These are phyloP conservation scores for Petrocephalus schoutedeni DNA, from an alignment of 2,797 vertebrate species.

Conservation along the genomic window DNA sequence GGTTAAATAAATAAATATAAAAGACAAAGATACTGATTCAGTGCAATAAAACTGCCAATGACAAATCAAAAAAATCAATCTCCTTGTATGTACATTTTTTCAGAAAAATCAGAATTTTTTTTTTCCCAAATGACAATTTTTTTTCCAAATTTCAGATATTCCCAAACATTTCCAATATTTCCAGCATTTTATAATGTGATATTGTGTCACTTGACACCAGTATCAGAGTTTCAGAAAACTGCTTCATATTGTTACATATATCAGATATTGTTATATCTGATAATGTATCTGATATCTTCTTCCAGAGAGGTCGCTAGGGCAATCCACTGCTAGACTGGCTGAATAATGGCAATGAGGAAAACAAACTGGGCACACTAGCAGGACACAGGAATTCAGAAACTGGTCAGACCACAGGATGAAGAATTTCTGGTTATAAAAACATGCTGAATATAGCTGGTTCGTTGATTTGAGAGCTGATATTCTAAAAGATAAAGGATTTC, in stretches of 20 bases:
- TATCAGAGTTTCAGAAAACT: neutral
- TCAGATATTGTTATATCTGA: neutral
- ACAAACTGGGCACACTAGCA: neutral
- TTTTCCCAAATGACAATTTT: neutral
- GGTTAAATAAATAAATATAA: neutral
- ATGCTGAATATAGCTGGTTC: neutral
- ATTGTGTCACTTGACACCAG: neutral
- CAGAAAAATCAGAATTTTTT: neutral
- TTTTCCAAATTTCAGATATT: neutral
- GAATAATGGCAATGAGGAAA: neutral
- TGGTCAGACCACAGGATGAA: neutral
- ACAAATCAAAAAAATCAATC: neutral
- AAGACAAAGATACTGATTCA: neutral
- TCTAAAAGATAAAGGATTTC: neutral
- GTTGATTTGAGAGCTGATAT: neutral
- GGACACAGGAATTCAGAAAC: neutral
- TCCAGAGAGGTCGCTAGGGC: neutral
- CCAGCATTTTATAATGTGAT: neutral
- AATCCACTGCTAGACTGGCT: neutral
- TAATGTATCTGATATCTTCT: neutral
- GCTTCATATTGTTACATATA: neutral
- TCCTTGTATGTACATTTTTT: neutral
- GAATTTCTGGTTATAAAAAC: neutral
- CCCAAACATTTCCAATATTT: neutral
- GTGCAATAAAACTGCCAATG: neutral